Evolutionary conservation across 2,888 invertebrate genomes (phyloP).

Genomic region (Tachina fera): DNA sequence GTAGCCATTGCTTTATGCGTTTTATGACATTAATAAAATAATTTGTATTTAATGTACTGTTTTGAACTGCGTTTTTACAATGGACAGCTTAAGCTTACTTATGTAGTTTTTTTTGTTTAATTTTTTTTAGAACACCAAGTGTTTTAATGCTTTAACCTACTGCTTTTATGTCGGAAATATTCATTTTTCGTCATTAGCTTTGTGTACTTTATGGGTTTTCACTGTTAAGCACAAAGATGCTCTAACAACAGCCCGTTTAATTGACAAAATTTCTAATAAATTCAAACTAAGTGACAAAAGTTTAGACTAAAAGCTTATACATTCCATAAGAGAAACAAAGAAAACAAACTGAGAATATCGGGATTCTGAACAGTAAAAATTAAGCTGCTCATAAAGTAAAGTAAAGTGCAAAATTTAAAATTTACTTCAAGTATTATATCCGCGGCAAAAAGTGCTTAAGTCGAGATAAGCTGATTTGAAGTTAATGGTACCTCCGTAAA

Average conservation of each 20-base stretch:
- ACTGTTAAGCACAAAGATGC: neutral
- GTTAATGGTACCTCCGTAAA: too few species aligned
- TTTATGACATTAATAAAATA: conserved; percentile 55
- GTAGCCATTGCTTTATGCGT: conserved; percentile 38
- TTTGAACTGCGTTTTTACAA: conserved; percentile 19
- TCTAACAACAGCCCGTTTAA: neutral
- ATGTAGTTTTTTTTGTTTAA: neutral
- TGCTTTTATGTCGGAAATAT: conserved; percentile 33
- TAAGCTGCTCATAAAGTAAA: neutral
- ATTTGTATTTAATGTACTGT: conserved; percentile 54
- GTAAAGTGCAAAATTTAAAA: neutral
- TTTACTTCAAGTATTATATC: too few species aligned
- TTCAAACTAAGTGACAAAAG: conserved; percentile 13
- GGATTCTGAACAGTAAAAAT: neutral
- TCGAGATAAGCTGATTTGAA: too few species aligned
- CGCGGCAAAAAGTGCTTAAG: too few species aligned
- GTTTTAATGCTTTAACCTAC: conserved; percentile 34
- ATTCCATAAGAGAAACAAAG: neutral
- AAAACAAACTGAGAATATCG: neutral
- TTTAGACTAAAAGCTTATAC: neutral
- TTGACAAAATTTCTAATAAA: neutral
- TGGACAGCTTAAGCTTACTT: conserved; percentile 26
- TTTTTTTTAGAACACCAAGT: conserved; percentile 11
- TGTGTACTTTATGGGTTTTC: neutral
- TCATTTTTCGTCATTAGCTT: conserved; percentile 1